Conservation (phyloP, 2,888 invertebrate genomes). For the Andrena flavipes region DNA sequence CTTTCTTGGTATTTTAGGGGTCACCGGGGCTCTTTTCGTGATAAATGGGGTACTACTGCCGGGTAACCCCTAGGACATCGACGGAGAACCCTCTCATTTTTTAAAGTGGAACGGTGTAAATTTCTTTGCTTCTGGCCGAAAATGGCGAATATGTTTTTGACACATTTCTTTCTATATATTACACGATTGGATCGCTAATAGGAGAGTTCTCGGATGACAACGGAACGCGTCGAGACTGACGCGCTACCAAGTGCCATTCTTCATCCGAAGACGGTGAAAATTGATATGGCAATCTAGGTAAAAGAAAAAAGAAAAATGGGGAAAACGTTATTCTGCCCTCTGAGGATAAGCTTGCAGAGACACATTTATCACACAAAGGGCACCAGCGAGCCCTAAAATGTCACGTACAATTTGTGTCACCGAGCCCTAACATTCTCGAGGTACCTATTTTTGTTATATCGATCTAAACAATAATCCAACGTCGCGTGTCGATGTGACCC, state of each 20-base stretch:
- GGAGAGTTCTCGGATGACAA: too few species aligned
- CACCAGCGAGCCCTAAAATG: not conserved
- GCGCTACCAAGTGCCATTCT: too few species aligned
- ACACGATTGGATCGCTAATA: too few species aligned
- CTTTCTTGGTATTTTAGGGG: not conserved
- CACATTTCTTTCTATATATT: too few species aligned
- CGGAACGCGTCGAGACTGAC: too few species aligned
- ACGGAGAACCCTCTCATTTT: conserved; percentile 1
- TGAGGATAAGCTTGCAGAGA: not conserved
- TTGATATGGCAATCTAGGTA: not conserved
- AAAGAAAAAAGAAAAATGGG: not conserved
- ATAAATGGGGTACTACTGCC: not conserved
- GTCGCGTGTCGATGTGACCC: not conserved
- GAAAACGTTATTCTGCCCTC: not conserved
- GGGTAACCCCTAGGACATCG: not conserved
- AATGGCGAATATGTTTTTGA: not conserved
- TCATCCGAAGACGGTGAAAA: not conserved
- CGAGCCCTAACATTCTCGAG: too few species aligned
- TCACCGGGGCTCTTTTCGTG: not conserved
- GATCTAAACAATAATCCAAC: not conserved
- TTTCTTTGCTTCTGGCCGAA: not conserved
- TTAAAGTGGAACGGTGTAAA: not conserved
- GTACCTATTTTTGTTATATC: not conserved
- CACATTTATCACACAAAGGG: not conserved
- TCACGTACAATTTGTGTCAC: not conserved